Evolutionary conservation across 2,797 vertebrate species (phyloP), one percentile per base, ranked within the genome.

Genomic region (Cynopterus sphinx): DNA sequence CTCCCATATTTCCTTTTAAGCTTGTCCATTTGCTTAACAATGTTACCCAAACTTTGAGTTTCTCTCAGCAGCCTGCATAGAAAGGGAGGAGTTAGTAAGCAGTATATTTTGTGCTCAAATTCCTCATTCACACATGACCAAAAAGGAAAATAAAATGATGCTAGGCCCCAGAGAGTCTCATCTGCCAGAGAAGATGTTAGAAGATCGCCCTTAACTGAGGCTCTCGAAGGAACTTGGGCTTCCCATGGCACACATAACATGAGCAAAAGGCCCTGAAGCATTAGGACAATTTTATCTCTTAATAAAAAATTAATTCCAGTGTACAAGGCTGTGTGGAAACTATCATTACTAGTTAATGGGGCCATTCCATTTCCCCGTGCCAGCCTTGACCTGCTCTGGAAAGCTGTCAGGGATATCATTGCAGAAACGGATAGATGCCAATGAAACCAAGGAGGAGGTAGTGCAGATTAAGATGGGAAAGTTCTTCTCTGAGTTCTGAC

Each of bases 291-390:
- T 94, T 95, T 36, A 67, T 91, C 36, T 96, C 78, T 94, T 95
- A 95, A 95, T 91, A 96, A 97, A 97, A 94, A 87, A 97, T 96
- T 96, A 93, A 96, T 96, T 97, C 73, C 65, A 83, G 70, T 70
- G 85, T 95, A 92, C 95, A 97, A 93, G 57, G 51, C 90, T 91
- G 33, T 41, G 16, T 33, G 55, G 81, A 71, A 82, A 90, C 68
- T 74, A 74, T 88, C 31, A 57, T 90, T 82, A 91, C 74, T 82
- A 43, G 51, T 43, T 70, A 85, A 75, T 13, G 2, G 3, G 1
- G 8, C 43, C 5, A 8, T 68, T 78, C 33, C 49, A 70, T 87
- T 93, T 96, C 68, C 63, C 85, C 0, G 1, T 24, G 63, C 68
- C 5, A 0, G 28, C 63, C 70, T 68, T 84, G 73, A 88, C 61